phyloP scores from a whole-genome alignment of 1,140 invertebrate genomes.

The Oryctes rhinoceros region DNA sequence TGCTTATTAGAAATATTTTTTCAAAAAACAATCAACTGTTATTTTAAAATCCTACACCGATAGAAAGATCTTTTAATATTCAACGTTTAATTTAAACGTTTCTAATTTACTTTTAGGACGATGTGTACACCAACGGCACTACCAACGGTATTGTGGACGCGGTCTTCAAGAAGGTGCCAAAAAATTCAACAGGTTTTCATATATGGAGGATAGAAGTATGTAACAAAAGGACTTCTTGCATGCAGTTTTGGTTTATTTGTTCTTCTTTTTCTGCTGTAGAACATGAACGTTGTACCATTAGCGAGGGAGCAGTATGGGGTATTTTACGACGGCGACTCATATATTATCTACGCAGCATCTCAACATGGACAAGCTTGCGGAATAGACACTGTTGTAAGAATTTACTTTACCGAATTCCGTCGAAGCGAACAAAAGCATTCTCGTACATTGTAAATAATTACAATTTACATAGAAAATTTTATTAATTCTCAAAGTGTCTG shows the following conservation, averaged over 20 bases:
- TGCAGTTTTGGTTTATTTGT: constrained; percentile 17
- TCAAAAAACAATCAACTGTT: too few relatives aligned
- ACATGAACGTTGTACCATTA: constrained; percentile 78
- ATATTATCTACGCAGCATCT: constrained; percentile 84
- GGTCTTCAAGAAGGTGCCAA: constrained; percentile 78
- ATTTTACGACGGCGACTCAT: constrained; percentile 87
- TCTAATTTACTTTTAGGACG: constrained; percentile 52
- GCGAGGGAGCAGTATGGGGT: constrained; percentile 81
- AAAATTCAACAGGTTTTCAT: constrained; percentile 76
- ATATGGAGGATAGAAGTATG: constrained; percentile 84
- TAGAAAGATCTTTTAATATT: too few relatives aligned
- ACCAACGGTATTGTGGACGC: constrained; percentile 62
- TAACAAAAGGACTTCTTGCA: neutral
- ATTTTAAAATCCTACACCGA: too few relatives aligned
- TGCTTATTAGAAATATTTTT: too few relatives aligned
- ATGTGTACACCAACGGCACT: constrained; percentile 51
- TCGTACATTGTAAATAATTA: too few relatives aligned
- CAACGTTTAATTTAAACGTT: too few relatives aligned
- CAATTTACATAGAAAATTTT: too few relatives aligned
- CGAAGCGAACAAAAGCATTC: too few relatives aligned
- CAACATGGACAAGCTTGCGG: constrained; percentile 71
- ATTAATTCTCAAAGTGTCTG: too few relatives aligned
- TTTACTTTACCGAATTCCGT: neutral
- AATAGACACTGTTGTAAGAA: constrained; percentile 73
- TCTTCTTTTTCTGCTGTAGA: constrained; percentile 68